These are phyloP conservation scores for Synchiropus splendidus DNA, from an alignment of 2,113 vertebrate species.

Conservation along the genomic window DNA sequence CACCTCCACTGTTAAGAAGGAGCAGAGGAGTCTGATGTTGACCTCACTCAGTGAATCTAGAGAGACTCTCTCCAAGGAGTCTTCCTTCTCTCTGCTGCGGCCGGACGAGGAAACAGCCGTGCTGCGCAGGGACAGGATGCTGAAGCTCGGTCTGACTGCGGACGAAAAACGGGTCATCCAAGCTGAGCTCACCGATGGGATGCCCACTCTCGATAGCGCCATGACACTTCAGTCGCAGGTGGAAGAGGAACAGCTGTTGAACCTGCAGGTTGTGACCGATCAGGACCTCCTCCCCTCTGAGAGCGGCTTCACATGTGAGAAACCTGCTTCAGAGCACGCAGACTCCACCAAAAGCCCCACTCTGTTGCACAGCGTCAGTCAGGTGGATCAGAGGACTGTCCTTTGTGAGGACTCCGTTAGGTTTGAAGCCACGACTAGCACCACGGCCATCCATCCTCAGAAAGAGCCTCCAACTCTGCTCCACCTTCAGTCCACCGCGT, in stretches of 20 bases:
- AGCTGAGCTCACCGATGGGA: slow-evolving; percentile 48
- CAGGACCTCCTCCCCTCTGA: slow-evolving; percentile 65
- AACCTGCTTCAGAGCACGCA: slow-evolving; percentile 49
- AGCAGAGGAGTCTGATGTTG: slow-evolving; percentile 32
- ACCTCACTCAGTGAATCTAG: slow-evolving; percentile 58
- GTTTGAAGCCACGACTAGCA: slow-evolving; percentile 43
- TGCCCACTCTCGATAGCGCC: slow-evolving; percentile 50
- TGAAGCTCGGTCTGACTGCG: slow-evolving; percentile 49
- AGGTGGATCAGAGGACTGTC: slow-evolving; percentile 58
- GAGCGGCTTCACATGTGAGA: slow-evolving; percentile 56
- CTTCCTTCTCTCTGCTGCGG: slow-evolving; percentile 27
- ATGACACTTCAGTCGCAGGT: slow-evolving; percentile 41
- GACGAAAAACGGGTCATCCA: slow-evolving; percentile 65
- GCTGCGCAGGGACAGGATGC: slow-evolving; percentile 45
- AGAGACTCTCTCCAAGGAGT: slow-evolving; percentile 57
- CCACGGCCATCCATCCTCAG: slow-evolving; percentile 33
- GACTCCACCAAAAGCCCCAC: slow-evolving; percentile 53
- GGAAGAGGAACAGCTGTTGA: slow-evolving; percentile 59
- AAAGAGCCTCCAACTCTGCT: slow-evolving; percentile 58
- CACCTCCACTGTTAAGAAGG: slow-evolving; percentile 36
- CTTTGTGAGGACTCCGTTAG: slow-evolving; percentile 53
- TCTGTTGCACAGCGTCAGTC: slow-evolving; percentile 55
- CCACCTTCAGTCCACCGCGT: slow-evolving; percentile 62
- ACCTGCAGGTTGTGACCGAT: slow-evolving; percentile 65
- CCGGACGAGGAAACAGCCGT: slow-evolving; percentile 47